Percentiles rank a stretch among this genome's conserved stretches.
These are phyloP conservation scores for Molothrus ater DNA, from an alignment of 2,797 vertebrate species.

Conservation along the genomic window DNA sequence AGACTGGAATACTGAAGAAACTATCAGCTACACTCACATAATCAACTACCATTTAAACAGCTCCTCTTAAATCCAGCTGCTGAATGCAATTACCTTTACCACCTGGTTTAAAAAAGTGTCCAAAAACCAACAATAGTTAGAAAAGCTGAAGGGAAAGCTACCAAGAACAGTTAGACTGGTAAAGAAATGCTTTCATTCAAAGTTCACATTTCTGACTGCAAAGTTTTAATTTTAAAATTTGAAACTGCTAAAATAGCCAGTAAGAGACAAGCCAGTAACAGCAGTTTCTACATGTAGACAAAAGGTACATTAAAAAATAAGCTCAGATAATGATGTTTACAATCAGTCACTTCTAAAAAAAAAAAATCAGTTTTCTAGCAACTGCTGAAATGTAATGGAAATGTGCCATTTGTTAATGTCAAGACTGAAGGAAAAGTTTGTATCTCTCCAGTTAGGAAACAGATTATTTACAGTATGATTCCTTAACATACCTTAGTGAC, in stretches of 20 bases:
- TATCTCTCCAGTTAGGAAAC: neutral
- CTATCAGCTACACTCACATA: neutral
- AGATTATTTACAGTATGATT: neutral
- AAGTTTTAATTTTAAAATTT: neutral
- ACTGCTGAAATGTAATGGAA: neutral
- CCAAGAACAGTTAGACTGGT: neutral
- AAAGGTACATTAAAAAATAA: neutral
- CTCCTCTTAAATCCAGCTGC: neutral
- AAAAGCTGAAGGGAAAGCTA: neutral
- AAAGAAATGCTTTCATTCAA: neutral
- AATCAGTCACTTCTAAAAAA: neutral
- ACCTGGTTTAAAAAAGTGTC: neutral
- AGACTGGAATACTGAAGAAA: neutral
- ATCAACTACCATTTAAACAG: constrained; percentile 5
- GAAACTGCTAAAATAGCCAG: neutral
- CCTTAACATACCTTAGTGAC: neutral
- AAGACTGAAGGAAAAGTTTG: neutral
- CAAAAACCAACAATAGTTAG: neutral
- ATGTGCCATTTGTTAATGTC: neutral
- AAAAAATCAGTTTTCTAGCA: neutral
- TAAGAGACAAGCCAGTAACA: neutral
- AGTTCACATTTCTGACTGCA: neutral
- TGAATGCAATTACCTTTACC: neutral
- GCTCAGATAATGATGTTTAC: neutral
- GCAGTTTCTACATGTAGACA: neutral